Percentiles rank a stretch among this genome's conserved stretches.
Conservation (phyloP, 2,113 vertebrate genomes). For the Cyprinodon brontotheroides region DNA sequence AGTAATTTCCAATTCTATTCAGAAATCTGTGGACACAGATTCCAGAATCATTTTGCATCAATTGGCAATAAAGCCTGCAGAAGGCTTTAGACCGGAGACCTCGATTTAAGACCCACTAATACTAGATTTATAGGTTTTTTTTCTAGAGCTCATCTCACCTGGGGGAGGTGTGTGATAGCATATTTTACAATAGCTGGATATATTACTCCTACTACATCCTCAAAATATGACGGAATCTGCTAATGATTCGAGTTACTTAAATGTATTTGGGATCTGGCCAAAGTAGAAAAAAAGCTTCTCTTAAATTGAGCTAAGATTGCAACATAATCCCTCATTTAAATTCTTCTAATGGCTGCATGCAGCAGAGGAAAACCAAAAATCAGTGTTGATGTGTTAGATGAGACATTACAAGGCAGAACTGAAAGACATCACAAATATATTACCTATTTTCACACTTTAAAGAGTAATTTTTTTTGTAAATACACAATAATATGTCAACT, state of each 20-base stretch:
- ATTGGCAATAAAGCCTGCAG: background rate
- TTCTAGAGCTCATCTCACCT: background rate
- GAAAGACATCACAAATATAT: background rate
- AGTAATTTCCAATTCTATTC: background rate
- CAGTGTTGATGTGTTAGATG: conserved; percentile 3
- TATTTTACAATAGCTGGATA: background rate
- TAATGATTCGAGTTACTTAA: background rate
- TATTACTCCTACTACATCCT: background rate
- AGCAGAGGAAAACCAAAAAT: background rate
- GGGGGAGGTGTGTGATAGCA: background rate
- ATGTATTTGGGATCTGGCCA: background rate
- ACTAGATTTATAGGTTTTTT: background rate
- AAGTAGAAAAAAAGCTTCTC: background rate
- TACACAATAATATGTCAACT: background rate
- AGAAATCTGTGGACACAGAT: background rate
- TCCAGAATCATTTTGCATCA: background rate
- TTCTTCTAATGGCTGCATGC: conserved; percentile 1
- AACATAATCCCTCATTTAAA: background rate
- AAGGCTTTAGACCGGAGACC: background rate
- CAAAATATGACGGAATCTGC: background rate
- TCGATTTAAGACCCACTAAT: background rate
- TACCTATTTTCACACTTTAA: conserved; percentile 1
- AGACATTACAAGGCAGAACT: conserved; percentile 1
- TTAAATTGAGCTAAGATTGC: background rate
- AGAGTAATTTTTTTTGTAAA: background rate